phyloP scores from a whole-genome alignment of 2,888 invertebrate species.

The Orchestes rusci region DNA sequence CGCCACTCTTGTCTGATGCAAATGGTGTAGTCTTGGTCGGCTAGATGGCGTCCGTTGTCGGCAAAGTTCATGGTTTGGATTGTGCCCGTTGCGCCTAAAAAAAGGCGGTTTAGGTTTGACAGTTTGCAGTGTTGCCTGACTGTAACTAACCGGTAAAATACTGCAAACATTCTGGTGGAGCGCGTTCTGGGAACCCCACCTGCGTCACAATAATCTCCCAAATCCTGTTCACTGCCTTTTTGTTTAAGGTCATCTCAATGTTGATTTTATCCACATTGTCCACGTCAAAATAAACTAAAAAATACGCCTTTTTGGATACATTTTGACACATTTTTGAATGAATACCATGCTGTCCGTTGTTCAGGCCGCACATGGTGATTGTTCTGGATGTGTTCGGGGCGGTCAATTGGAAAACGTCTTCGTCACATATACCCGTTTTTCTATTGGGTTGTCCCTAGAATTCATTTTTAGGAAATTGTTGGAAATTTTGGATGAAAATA shows the following conservation, averaged over 20 bases:
- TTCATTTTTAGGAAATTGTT: neutral
- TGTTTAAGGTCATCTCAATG: conserved; percentile 52
- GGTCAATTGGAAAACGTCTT: conserved; percentile 58
- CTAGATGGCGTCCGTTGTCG: conserved; percentile 72
- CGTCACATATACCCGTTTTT: conserved; percentile 69
- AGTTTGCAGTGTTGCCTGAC: no score
- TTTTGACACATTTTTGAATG: neutral
- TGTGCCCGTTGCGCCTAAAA: conserved; percentile 43
- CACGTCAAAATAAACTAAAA: conserved; percentile 62
- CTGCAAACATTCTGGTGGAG: conserved; percentile 72
- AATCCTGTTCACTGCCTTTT: conserved; percentile 58
- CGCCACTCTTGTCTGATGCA: conserved; percentile 64
- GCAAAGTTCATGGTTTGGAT: conserved; percentile 76
- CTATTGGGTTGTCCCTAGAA: conserved; percentile 76
- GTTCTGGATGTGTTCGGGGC: conserved; percentile 53
- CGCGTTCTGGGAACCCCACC: conserved; percentile 67
- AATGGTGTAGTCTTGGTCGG: conserved; percentile 69
- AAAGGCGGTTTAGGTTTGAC: neutral
- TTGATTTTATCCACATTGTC: conserved; percentile 49
- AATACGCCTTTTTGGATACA: no score
- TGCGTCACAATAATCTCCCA: conserved; percentile 75
- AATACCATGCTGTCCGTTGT: conserved; percentile 76
- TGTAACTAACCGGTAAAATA: conserved; percentile 60
- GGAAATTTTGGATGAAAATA: conserved; percentile 39
- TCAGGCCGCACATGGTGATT: conserved; percentile 69